Conservation (phyloP, 1,140 invertebrate species). For the Bombus picipes region DNA sequence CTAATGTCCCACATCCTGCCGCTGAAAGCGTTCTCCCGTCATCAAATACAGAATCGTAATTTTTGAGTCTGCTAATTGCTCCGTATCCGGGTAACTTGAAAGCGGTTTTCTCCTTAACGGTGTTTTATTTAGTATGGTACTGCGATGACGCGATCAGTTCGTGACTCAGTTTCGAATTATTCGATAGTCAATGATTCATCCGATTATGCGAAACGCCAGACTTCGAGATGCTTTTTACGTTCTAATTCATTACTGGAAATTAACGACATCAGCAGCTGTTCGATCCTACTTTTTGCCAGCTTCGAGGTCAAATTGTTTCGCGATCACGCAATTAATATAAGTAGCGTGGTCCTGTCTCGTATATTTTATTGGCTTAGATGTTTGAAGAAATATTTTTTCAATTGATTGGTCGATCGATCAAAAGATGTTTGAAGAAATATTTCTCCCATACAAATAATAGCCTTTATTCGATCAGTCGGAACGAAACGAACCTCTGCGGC, state of each 20-base stretch:
- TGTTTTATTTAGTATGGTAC: background rate
- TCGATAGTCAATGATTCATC: slow-evolving; percentile 30
- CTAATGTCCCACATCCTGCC: slow-evolving; percentile 33
- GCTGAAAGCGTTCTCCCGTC: slow-evolving; percentile 6
- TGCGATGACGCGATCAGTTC: slow-evolving; percentile 8
- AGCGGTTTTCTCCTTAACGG: slow-evolving; percentile 11
- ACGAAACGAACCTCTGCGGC: background rate
- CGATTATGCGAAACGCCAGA: slow-evolving; percentile 13
- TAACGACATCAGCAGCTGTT: background rate
- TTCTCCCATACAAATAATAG: background rate
- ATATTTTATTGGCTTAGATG: background rate
- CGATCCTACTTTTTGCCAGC: slow-evolving; percentile 20
- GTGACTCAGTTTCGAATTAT: slow-evolving; percentile 25
- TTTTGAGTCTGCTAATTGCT: background rate
- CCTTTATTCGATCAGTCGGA: background rate
- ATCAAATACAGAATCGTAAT: background rate
- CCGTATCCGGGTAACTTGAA: background rate
- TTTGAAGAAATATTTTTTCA: background rate
- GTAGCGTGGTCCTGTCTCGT: background rate
- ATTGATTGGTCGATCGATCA: too few species aligned
- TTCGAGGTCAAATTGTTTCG: slow-evolving; percentile 40
- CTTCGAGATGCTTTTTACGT: slow-evolving; percentile 13
- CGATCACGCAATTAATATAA: slow-evolving; percentile 26
- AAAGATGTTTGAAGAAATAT: slow-evolving; percentile 14
- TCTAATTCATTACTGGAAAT: slow-evolving; percentile 38